Conservation (phyloP, 2,113 vertebrate species). For the Eupsittula cactorum region DNA sequence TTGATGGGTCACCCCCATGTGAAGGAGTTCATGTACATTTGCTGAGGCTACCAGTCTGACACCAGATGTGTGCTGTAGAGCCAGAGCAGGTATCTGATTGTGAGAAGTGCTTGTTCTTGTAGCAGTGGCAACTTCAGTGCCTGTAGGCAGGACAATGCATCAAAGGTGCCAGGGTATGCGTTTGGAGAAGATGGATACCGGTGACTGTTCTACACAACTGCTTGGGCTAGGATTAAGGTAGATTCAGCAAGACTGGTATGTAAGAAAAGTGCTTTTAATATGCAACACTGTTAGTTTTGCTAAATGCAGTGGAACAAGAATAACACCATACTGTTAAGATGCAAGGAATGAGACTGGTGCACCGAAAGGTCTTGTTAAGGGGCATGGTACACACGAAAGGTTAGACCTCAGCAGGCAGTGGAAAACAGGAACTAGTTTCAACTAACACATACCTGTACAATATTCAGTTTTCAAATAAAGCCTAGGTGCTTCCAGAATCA, state of each 20-base stretch:
- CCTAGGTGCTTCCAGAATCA: background rate
- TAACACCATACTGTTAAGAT: background rate
- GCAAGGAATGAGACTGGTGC: background rate
- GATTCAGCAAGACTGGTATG: background rate
- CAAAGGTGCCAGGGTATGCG: background rate
- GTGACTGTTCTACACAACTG: background rate
- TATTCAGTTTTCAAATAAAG: background rate
- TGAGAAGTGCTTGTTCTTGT: background rate
- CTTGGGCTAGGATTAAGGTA: background rate
- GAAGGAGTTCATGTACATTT: background rate
- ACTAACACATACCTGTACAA: background rate
- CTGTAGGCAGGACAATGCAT: fast-evolving
- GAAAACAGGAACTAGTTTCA: background rate
- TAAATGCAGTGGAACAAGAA: background rate
- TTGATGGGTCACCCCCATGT: background rate
- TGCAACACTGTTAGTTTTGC: background rate
- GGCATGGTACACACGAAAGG: background rate
- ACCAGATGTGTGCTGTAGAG: background rate
- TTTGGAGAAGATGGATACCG: background rate
- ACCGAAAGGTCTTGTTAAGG: background rate
- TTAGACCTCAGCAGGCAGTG: background rate
- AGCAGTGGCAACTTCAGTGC: background rate
- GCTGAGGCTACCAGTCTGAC: background rate
- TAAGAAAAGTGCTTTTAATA: slow-evolving; percentile 34
- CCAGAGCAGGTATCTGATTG: background rate